Base-by-base conservation (phyloP, 1,140 invertebrate species). In the Heliconius hewitsoni region DNA sequence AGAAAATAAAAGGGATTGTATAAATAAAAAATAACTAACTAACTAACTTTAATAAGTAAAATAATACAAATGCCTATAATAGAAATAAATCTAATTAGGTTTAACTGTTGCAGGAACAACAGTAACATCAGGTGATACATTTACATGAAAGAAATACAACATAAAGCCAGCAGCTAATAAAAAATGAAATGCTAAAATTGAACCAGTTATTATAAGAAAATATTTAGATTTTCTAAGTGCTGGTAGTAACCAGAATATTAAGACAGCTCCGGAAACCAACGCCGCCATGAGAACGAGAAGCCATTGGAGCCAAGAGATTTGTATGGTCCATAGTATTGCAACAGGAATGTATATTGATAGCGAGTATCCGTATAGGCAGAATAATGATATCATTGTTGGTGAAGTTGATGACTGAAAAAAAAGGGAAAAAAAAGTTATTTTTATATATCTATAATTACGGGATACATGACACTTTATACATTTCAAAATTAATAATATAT, bases 311-410 rank as follows among this genome's bases (percentile, higher is more conserved):
- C 97, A 97, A 6, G 94, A 95, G 11, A 98, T 95, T 93, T 97
- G 96, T 81, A 99, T 98, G 1, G 98, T 97, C 98, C 98, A 99
- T 8, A 99, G 93, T 85, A 99, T 96, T n/a, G 98, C 98, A 8
- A 99, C 97, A 11, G 98, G 98, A 86, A 99, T 97, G 90, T 98
- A 99, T 82, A 99, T 98, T 50, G 98, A 96, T 60, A 99, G 93
- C 1, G 98, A 99, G 91, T 99, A 99, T 19, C 99, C 99, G 93
- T 99, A 99, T 3, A 99, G 95, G 93, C 98, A 99, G 82, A 99
- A 95, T 8, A 99, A 95, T 75, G 97, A 97, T 80, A 99, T 95
- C 85, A 98, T 96, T 34, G 96, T 96, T 46, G 97, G 96, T 3
- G 95, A 91, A 27, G 95, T 91, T 23, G 94, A 95, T 70, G 94